These are phyloP conservation scores for Dolichotis patagonum DNA, from an alignment of 2,113 vertebrate species.

Conservation along the genomic window DNA sequence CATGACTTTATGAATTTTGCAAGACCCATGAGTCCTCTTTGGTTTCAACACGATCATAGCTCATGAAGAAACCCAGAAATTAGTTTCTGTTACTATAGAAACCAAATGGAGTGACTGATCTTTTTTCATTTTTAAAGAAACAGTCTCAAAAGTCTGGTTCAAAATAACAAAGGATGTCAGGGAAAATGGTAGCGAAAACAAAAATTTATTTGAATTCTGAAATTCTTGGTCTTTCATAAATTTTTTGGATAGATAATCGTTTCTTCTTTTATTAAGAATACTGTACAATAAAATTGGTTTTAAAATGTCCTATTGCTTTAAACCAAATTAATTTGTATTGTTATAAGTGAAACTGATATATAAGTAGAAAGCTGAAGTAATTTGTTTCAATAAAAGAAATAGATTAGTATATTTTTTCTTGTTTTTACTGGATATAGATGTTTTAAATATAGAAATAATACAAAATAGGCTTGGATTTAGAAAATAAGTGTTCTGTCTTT, in stretches of 20 bases:
- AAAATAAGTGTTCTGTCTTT: background rate
- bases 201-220: constrained; percentile 15
- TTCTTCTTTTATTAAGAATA: background rate
- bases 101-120: constrained; percentile 52
- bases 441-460: background rate
- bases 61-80: constrained; percentile 77
- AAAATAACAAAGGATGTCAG: constrained; percentile 45
- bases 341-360: constrained; percentile 7
- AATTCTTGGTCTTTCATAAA: background rate
- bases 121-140: constrained; percentile 40
- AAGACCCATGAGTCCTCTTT: constrained; percentile 76
- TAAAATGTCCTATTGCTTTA: constrained; percentile 11
- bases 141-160: constrained; percentile 21
- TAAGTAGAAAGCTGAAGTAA: background rate
- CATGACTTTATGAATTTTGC: constrained; percentile 76
- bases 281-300: background rate
- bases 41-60: constrained; percentile 75
- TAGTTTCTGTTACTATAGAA: constrained; percentile 81
- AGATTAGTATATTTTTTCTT: background rate
- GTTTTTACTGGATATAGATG: background rate
- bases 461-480: background rate
- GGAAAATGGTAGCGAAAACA: constrained; percentile 12
- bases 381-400: constrained; percentile 1
- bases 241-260: background rate
- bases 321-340: constrained; percentile 11